These are phyloP conservation scores for Cottoperca gobio DNA, from an alignment of 2,797 vertebrate species.

Conservation along the genomic window DNA sequence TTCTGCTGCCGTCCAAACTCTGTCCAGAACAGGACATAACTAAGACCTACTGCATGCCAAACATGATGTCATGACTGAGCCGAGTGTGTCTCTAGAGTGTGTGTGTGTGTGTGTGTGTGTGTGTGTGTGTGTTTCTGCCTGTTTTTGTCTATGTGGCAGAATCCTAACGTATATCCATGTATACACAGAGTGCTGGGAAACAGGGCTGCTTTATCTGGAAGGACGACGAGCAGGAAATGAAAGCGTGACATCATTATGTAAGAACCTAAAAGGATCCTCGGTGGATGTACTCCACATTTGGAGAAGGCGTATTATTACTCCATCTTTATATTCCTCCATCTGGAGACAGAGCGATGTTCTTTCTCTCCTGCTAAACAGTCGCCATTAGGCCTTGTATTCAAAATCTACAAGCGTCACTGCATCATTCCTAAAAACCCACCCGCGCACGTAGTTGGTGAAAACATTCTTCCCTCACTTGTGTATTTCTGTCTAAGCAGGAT, in stretches of 20 bases:
- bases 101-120: slow-evolving; percentile 15
- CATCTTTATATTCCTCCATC: slow-evolving; percentile 34
- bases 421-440: background rate
- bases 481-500: slow-evolving; percentile 53
- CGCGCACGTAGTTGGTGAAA: background rate
- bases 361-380: slow-evolving; percentile 12
- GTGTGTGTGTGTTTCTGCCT: slow-evolving; percentile 32
- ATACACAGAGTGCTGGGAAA: slow-evolving; percentile 41
- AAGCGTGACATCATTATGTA: slow-evolving; percentile 77
- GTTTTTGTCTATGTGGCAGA: slow-evolving; percentile 41
- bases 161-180: slow-evolving; percentile 21
- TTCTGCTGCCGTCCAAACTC: slow-evolving; percentile 73
- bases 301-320: slow-evolving; percentile 56
- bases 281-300: slow-evolving; percentile 71
- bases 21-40: slow-evolving; percentile 79
- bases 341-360: slow-evolving; percentile 16
- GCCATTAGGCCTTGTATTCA: background rate
- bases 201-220: slow-evolving; percentile 44
- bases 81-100: slow-evolving; percentile 38
- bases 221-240: slow-evolving; percentile 67
- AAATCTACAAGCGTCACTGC: background rate
- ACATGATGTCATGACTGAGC: slow-evolving; percentile 78
- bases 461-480: background rate
- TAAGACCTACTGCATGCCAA: slow-evolving; percentile 72
- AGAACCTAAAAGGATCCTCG: slow-evolving; percentile 65